Conservation (phyloP, 2,797 vertebrate genomes). For the Adrianichthys oophorus region DNA sequence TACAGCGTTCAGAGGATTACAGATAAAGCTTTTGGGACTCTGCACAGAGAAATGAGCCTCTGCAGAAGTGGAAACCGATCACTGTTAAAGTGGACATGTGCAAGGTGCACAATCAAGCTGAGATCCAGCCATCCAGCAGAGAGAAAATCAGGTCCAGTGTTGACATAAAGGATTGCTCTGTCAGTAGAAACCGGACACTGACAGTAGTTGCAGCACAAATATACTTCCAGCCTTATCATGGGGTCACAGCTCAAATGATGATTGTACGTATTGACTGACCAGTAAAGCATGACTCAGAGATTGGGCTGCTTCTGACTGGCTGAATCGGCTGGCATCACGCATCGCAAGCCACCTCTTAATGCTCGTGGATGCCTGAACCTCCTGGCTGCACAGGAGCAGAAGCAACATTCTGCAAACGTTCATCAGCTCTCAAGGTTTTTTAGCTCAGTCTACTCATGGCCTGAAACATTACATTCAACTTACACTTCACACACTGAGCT, state of each 20-base stretch:
- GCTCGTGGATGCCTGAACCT: background rate
- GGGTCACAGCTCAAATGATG: slow-evolving; percentile 59
- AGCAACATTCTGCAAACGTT: slow-evolving; percentile 20
- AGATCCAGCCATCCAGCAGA: slow-evolving; percentile 22
- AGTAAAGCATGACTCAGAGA: slow-evolving; percentile 63
- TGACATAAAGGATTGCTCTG: slow-evolving; percentile 18
- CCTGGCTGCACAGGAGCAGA: slow-evolving; percentile 7
- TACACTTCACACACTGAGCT: too few species aligned
- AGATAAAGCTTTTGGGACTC: slow-evolving; percentile 20
- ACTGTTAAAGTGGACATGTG: slow-evolving; percentile 21
- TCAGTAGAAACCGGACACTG: slow-evolving; percentile 51
- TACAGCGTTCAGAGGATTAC: slow-evolving; percentile 40
- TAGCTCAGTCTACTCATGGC: too few species aligned
- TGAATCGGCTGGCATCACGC: slow-evolving; percentile 30
- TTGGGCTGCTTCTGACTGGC: slow-evolving; percentile 29
- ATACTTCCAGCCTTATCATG: slow-evolving; percentile 58
- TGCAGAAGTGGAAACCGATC: slow-evolving; percentile 31
- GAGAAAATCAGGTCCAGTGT: slow-evolving; percentile 40
- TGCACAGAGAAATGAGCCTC: slow-evolving; percentile 23
- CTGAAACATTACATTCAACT: too few species aligned
- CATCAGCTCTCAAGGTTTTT: background rate
- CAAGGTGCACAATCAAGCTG: slow-evolving; percentile 26
- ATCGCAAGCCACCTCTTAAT: too few species aligned
- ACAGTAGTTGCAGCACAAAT: slow-evolving; percentile 47
- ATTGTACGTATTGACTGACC: slow-evolving; percentile 61